A percentile compares a stretch with the other conserved stretches of the same genome.
phyloP scores from a whole-genome alignment of 2,888 invertebrate genomes.

The Drosophila niveifrons region DNA sequence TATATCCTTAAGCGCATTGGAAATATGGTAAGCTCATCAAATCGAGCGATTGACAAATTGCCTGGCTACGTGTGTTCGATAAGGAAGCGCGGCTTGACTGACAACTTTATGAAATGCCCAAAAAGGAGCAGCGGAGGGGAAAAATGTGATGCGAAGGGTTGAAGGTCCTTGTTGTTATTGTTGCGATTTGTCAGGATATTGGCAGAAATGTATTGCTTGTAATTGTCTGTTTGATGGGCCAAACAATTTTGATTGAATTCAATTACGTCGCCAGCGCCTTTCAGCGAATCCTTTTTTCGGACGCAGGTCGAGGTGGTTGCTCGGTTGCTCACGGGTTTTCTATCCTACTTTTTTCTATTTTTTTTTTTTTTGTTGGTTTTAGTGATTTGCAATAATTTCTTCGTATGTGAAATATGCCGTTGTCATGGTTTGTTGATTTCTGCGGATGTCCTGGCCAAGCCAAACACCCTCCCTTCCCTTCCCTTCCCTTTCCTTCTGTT shows the following conservation, averaged over 20 bases:
- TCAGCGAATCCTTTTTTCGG: conserved; percentile 40
- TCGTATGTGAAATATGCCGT: conserved; percentile 75
- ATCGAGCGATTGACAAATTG: conserved; percentile 76
- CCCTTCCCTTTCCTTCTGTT: conserved; percentile 3
- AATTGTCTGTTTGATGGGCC: conserved; percentile 84
- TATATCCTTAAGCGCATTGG: conserved; percentile 39
- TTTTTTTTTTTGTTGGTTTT: conserved; percentile 67
- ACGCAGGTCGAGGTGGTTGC: conserved; percentile 33
- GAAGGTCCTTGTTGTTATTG: conserved; percentile 17
- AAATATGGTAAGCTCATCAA: conserved; percentile 67
- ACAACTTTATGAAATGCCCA: conserved; percentile 60
- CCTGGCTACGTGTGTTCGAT: conserved; percentile 68
- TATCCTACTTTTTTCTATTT: neutral
- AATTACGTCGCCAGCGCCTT: conserved; percentile 65
- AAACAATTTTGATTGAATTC: conserved; percentile 84
- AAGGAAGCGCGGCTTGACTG: conserved; percentile 45
- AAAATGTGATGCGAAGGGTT: conserved; percentile 30
- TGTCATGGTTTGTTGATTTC: conserved; percentile 75
- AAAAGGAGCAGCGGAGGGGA: neutral
- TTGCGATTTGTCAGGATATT: conserved; percentile 37
- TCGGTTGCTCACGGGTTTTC: conserved; percentile 19
- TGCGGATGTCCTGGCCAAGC: conserved; percentile 57
- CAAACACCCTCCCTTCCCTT: conserved; percentile 19
- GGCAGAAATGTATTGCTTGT: conserved; percentile 76
- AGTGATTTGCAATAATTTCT: conserved; percentile 83